A percentile compares a stretch with the other conserved stretches of the same genome.
Evolutionary conservation across 2,113 vertebrate species (phyloP).

Genomic region (Gymnarchus niloticus): DNA sequence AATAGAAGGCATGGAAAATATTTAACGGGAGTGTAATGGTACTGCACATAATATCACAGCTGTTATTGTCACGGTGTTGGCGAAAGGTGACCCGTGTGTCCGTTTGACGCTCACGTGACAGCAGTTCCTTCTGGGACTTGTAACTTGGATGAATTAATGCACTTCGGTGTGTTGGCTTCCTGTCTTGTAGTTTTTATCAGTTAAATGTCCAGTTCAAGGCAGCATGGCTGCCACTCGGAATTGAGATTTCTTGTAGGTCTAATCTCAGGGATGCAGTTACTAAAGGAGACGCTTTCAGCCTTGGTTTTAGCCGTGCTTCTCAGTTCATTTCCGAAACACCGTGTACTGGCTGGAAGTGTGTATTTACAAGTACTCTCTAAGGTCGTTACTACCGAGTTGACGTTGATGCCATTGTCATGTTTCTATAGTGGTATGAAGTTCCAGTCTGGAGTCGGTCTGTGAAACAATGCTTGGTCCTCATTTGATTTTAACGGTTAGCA

Average conservation of each 20-base stretch:
- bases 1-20: background rate
- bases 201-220: conserved; percentile 46
- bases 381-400: background rate
- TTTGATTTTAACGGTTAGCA: background rate
- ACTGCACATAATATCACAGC: conserved; percentile 17
- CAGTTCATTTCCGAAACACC: background rate
- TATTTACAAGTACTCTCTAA: background rate
- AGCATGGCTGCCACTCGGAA: conserved; percentile 38
- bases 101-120: conserved; percentile 29
- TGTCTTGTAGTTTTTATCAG: conserved; percentile 46
- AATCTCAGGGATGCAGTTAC: conserved; percentile 30
- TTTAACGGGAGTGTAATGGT: conserved; percentile 36
- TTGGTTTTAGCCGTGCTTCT: background rate
- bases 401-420: too few species aligned
- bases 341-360: background rate
- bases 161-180: conserved; percentile 44
- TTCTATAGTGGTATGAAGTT: background rate
- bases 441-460: background rate
- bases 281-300: background rate
- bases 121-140: conserved; percentile 43
- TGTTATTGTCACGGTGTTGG: conserved; percentile 29
- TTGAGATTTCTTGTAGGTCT: conserved; percentile 40
- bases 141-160: conserved; percentile 48
- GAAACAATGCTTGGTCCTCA: background rate
- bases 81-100: conserved; percentile 24